These are phyloP conservation scores for Xenentodon cancila DNA, from an alignment of 2,797 vertebrate genomes.

Conservation along the genomic window DNA sequence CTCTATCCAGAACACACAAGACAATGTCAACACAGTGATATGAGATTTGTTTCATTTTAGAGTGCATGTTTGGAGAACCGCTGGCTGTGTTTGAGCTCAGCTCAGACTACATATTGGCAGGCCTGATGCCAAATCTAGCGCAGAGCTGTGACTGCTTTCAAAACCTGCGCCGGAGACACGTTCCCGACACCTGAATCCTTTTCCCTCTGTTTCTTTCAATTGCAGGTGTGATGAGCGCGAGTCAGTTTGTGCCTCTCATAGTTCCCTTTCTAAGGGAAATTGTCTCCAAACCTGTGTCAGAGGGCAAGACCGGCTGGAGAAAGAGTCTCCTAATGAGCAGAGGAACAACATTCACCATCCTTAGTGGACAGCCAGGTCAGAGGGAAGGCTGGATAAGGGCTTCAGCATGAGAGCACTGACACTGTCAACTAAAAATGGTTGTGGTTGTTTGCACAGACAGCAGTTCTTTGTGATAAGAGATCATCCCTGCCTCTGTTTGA, in stretches of 20 bases:
- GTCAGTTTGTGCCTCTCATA: constrained; percentile 32
- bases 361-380: constrained; percentile 27
- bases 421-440: constrained; percentile 40
- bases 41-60: constrained; percentile 2
- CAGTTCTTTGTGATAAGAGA: constrained; percentile 25
- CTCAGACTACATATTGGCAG: background rate
- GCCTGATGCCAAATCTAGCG: background rate
- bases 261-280: constrained; percentile 18
- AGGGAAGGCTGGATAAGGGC: constrained; percentile 35
- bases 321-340: constrained; percentile 54
- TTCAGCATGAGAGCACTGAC: constrained; percentile 22
- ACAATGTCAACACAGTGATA: constrained; percentile 10
- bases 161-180: background rate
- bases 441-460: constrained; percentile 24
- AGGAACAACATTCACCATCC: constrained; percentile 35
- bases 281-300: constrained; percentile 14
- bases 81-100: background rate
- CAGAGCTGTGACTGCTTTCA: background rate
- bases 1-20: constrained; percentile 34
- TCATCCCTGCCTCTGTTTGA: constrained; percentile 28
- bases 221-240: constrained; percentile 48
- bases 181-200: constrained; percentile 22
- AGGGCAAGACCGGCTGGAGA: constrained; percentile 22
- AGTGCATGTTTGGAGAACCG: background rate
- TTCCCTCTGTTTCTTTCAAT: constrained; percentile 21